phyloP scores from a whole-genome alignment of 1,140 invertebrate genomes.

The Glossosoma conforme region DNA sequence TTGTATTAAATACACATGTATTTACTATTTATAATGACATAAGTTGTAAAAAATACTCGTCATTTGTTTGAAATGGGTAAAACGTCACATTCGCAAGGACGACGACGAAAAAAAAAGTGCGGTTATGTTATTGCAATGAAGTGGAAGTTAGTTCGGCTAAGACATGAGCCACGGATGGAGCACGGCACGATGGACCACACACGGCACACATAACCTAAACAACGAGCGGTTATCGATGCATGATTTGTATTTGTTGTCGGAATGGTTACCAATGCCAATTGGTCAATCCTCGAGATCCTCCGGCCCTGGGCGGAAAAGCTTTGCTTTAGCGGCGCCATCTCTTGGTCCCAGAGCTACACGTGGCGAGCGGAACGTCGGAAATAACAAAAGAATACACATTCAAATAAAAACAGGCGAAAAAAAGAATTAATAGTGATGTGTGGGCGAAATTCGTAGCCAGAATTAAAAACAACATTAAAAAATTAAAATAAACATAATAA shows the following conservation, averaged over 20 bases:
- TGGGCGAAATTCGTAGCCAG: too few relatives aligned
- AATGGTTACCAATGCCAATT: conserved; percentile 68
- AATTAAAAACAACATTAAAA: conserved; percentile 10
- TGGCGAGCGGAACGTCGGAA: background rate
- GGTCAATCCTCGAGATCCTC: conserved; percentile 75
- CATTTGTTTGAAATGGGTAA: too few relatives aligned
- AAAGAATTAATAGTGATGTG: conserved; percentile 17
- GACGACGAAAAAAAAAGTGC: too few relatives aligned
- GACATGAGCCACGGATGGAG: too few relatives aligned
- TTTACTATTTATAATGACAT: too few relatives aligned
- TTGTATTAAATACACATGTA: too few relatives aligned
- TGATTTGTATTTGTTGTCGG: conserved; percentile 1
- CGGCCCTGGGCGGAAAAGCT: conserved; percentile 67
- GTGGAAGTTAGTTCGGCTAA: too few relatives aligned
- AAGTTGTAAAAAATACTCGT: too few relatives aligned
- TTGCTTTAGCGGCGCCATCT: conserved; percentile 76
- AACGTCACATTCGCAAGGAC: too few relatives aligned
- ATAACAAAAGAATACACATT: background rate
- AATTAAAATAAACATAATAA: background rate
- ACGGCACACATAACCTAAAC: conserved; percentile 4
- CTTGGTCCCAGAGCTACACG: conserved; percentile 76
- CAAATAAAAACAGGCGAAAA: conserved; percentile 18
- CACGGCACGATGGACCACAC: too few relatives aligned
- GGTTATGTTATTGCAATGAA: too few relatives aligned
- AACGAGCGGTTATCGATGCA: background rate